Conservation (phyloP, 2,888 invertebrate genomes). For the Taphrorychus bicolor region DNA sequence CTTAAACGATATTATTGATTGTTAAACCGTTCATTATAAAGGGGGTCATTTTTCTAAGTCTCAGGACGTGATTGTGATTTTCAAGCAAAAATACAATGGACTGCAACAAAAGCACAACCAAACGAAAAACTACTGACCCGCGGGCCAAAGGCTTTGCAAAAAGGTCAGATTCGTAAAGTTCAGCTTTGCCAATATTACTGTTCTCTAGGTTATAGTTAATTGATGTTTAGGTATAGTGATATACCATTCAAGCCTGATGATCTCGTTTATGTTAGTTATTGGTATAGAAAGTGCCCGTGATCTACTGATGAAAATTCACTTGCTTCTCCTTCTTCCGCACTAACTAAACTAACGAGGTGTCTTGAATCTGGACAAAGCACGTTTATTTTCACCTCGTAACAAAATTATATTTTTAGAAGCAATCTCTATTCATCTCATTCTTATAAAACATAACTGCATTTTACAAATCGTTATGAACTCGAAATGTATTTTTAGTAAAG, state of each 20-base stretch:
- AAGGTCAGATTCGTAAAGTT: slow-evolving; percentile 18
- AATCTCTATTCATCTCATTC: not conserved
- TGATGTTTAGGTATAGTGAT: not conserved
- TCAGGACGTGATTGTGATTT: slow-evolving; percentile 12
- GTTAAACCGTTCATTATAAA: slow-evolving; percentile 11
- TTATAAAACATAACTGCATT: slow-evolving; percentile 5
- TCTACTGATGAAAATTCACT: not conserved
- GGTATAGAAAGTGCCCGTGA: not conserved
- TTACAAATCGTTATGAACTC: not conserved
- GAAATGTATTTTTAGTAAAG: not conserved
- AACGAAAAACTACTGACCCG: not conserved
- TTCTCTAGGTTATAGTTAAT: slow-evolving; percentile 6
- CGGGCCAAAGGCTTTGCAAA: slow-evolving; percentile 12
- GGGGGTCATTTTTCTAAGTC: slow-evolving; percentile 9
- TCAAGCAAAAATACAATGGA: slow-evolving; percentile 16
- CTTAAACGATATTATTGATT: slow-evolving; percentile 9
- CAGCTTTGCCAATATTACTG: slow-evolving; percentile 11
- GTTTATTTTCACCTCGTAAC: too few relatives aligned
- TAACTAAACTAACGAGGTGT: not conserved
- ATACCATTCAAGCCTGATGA: not conserved
- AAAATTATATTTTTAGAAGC: too few relatives aligned
- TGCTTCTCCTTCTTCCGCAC: not conserved
- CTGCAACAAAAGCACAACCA: slow-evolving; percentile 6
- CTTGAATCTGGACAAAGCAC: not conserved
- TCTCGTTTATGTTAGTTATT: not conserved